phyloP scores from a whole-genome alignment of 1,140 invertebrate species.

The Pachyrhynchus sulphureomaculatus region DNA sequence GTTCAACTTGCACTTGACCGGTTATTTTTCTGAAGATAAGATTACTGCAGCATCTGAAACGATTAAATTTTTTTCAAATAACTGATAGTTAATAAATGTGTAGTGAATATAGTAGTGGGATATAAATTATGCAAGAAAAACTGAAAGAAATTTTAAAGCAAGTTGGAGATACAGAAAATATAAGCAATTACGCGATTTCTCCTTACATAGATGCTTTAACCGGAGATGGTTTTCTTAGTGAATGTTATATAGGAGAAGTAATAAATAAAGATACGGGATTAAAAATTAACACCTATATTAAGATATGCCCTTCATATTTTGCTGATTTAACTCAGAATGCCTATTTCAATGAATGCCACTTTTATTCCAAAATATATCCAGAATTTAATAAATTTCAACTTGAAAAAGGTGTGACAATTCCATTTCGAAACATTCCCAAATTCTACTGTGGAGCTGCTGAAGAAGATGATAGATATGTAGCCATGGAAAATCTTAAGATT shows the following conservation, averaged over 20 bases:
- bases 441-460: conserved; percentile 48
- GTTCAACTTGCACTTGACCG: too few relatives aligned
- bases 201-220: background rate
- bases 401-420: background rate
- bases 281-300: conserved; percentile 1
- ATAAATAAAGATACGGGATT: conserved; percentile 3
- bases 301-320: background rate
- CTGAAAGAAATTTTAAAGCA: background rate
- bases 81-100: too few relatives aligned
- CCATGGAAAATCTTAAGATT: conserved; percentile 46
- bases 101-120: too few relatives aligned
- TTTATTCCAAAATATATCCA: background rate
- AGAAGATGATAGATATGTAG: conserved; percentile 52
- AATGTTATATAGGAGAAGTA: conserved; percentile 6
- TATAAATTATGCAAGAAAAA: background rate
- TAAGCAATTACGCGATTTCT: conserved; percentile 5
- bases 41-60: too few relatives aligned
- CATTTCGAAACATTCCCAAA: conserved; percentile 45
- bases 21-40: too few relatives aligned
- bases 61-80: too few relatives aligned
- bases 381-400: conserved; percentile 5
- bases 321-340: background rate
- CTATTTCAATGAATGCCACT: background rate
- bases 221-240: conserved; percentile 19
- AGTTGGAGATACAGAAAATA: background rate